A percentile compares a stretch with the other conserved stretches of the same genome.
These are phyloP conservation scores for Myotis yumanensis DNA, from an alignment of 2,113 vertebrate species.

Conservation along the genomic window DNA sequence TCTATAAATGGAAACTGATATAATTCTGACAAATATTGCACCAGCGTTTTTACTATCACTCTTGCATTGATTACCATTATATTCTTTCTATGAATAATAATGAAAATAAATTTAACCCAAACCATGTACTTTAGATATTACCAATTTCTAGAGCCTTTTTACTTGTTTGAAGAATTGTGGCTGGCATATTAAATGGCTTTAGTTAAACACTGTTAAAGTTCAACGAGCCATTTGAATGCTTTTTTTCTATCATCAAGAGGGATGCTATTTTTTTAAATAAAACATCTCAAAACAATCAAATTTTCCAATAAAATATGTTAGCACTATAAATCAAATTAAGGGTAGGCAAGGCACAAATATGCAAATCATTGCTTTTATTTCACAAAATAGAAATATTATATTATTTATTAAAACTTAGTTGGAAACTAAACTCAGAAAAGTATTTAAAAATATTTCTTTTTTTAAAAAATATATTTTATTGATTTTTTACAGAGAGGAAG, in stretches of 20 bases:
- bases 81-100: background rate
- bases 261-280: background rate
- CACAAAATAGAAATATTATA: background rate
- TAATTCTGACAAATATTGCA: slow-evolving; percentile 35
- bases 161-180: background rate
- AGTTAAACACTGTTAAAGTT: background rate
- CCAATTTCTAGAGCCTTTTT: background rate
- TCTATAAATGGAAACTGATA: slow-evolving; percentile 32
- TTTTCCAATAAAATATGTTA: slow-evolving; percentile 16
- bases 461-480: too few species aligned
- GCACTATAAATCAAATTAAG: slow-evolving; percentile 6
- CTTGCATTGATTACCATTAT: slow-evolving; percentile 15
- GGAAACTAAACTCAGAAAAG: background rate
- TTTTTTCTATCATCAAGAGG: background rate
- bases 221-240: background rate
- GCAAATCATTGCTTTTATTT: slow-evolving; percentile 19
- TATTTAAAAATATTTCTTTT: slow-evolving; percentile 13
- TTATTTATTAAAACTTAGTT: slow-evolving; percentile 18
- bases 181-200: background rate
- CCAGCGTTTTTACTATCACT: slow-evolving; percentile 58
- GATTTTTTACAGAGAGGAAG: too few species aligned
- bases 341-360: background rate
- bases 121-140: background rate
- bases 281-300: slow-evolving; percentile 4
- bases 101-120: background rate